These are phyloP conservation scores for Muscicapa adusta DNA, from an alignment of 2,113 vertebrate genomes.

Conservation along the genomic window DNA sequence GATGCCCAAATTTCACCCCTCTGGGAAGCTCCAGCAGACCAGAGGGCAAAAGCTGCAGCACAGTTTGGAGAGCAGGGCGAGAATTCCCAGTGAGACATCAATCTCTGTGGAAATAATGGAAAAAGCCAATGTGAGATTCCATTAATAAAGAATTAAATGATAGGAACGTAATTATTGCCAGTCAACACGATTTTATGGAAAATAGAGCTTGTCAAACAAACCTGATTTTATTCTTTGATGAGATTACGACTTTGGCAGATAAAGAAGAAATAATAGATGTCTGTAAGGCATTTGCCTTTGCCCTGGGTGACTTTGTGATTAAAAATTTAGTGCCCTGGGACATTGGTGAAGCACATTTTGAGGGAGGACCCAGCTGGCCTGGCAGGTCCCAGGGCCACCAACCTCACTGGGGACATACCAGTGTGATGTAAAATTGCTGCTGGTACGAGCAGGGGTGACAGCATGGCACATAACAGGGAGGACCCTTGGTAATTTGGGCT, in stretches of 20 bases:
- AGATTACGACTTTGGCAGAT: conserved; percentile 47
- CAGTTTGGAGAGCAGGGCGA: background rate
- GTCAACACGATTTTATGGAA: background rate
- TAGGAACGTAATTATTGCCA: conserved; percentile 47
- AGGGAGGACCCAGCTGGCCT: background rate
- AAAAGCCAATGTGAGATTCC: conserved; percentile 18
- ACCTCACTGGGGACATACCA: accelerated
- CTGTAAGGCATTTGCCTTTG: background rate
- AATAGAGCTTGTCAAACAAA: conserved; percentile 57
- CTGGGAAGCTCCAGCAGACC: background rate
- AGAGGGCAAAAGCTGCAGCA: background rate
- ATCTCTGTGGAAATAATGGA: background rate
- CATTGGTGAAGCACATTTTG: accelerated
- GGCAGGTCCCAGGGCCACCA: background rate
- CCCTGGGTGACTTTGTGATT: background rate
- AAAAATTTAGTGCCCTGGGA: background rate
- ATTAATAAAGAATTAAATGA: conserved; percentile 42
- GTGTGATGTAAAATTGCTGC: accelerated
- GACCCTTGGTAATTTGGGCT: background rate
- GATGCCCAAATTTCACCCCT: background rate
- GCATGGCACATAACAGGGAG: background rate
- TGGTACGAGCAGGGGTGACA: background rate
- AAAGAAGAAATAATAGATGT: conserved; percentile 43
- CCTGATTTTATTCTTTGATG: conserved; percentile 38
- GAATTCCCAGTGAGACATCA: background rate